Base-by-base conservation (phyloP, 1,140 invertebrate genomes). In the Trachymyrmex cornetzi region DNA sequence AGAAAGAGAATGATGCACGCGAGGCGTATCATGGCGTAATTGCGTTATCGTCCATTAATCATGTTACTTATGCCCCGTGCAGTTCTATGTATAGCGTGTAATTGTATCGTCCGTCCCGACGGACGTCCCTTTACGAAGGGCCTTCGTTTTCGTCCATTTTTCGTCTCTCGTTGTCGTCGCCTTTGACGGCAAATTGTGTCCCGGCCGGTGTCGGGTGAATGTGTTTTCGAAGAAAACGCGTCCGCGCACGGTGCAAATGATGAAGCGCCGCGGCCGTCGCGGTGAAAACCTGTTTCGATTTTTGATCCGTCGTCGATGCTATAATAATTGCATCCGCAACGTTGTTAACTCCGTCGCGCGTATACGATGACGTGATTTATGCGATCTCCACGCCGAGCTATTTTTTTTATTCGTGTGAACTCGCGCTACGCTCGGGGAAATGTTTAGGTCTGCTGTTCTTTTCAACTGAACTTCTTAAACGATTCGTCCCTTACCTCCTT, bases 21-120 rank as follows among this genome's bases (percentile, higher is more conserved):
- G 88, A 92, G 85, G 81, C 71, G 77, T 92, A 92, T 92, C 90
- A 90, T 85, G 80, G 72, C 85, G 86, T 92, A 92, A 92, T 91
- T 92, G 91, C 92, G 87, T 92, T 90, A 92, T 92, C 88, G 91
- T 93, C 82, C 90, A 93, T 92, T 91, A 92, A 91, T 92, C 91
- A 93, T 89, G 88, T 90, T 90, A 91, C 89, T 93, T 93, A 88
- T 90, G 84, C 84, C 55, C 12, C 84, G 72, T 87, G 50, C 66
- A 55, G 63, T 63, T 82, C 86, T 77, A 77, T 92, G 86, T 89
- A 86, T 87, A 89, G 88, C 86, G 80, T 87, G 86, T 90, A 93
- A 92, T 92, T 90, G 87, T 91, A 90, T 91, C 87, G 88, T 79
- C 82, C 88, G 48, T 77, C 61, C 22, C 11, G 67, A 38, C 34